Evolutionary conservation across 2,113 vertebrate genomes (phyloP), one percentile per base, ranked within the genome.

Genomic region (Nestor notabilis): DNA sequence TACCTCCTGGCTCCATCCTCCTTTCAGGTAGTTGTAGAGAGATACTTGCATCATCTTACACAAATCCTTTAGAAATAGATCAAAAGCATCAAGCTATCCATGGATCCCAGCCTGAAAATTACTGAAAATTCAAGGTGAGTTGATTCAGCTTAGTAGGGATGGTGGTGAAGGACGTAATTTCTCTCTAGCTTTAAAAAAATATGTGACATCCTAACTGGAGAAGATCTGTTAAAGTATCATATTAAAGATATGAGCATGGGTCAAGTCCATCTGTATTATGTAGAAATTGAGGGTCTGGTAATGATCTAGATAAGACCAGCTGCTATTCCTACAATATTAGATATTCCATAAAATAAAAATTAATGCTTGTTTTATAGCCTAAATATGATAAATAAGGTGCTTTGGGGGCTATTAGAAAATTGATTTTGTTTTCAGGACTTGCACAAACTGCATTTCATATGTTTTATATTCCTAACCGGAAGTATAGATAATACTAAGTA

Each of bases 91-190:
- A 92, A 90, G 39, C 44, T 85, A 61, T 76, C 50, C 55, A 75
- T 75, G 72, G 64, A 89, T 90, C 3, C 64, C 60, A 95, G 23
- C 19, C 44, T 95, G 68, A 89, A 93, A 93, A 81, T 83, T 77
- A 10, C 23, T 66, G 55, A 61, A 28, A 90, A 60, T 65, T 70
- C 46, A 66, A 70, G 64, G n/a, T 83, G 78, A 56, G 13, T 63
- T 50, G n/a, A 66, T 83, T 75, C 33, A 25, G 7, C 50, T 88
- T 86, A 81, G 35, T 43, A 77, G 7, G 46, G 7, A 11, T 31
- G 6, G 3, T 77, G 17, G 4, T 47, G 33, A 93, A 86, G 33
- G 17, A 85, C 11, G 7, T 7, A 31, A 60, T 71, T 81, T 71
- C 17, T 65, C 49, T 58, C 23, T 83, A 23, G n/a, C 4, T 58